A percentile compares a stretch with the other conserved stretches of the same genome.
These are phyloP conservation scores for Haemorhous mexicanus DNA, from an alignment of 2,113 vertebrate genomes.

Conservation along the genomic window DNA sequence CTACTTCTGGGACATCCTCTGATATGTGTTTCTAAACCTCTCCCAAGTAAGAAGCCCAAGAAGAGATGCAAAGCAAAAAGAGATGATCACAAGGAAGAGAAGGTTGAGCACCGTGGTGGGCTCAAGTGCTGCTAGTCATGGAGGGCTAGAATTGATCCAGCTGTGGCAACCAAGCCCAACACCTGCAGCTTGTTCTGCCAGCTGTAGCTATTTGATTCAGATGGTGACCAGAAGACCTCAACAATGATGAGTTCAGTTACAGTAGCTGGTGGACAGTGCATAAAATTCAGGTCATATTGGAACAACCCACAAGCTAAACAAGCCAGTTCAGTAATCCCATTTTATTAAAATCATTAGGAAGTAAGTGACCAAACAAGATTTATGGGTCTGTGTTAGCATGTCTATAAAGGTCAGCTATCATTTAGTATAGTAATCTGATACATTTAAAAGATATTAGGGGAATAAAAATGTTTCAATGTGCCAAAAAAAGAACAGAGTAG, in stretches of 20 bases:
- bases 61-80: not conserved
- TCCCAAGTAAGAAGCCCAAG: not conserved
- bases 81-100: not conserved
- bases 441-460: not conserved
- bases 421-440: not conserved
- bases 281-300: not conserved
- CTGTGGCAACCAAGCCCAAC: not conserved
- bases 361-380: not conserved
- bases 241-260: not conserved
- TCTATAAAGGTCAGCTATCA: not conserved
- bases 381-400: not conserved
- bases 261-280: not conserved
- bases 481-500: not conserved
- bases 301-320: not conserved
- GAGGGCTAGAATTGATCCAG: not conserved
- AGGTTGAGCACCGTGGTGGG: not conserved
- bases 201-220: not conserved
- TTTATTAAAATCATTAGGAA: not conserved
- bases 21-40: not conserved
- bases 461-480: not conserved
- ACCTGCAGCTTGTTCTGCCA: not conserved
- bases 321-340: not conserved
- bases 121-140: not conserved
- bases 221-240: not conserved
- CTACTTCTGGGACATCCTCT: not conserved